Percentiles rank a stretch among this genome's conserved stretches.
Conservation (phyloP, 1,140 invertebrate species). For the Drosophila chauvacae region DNA sequence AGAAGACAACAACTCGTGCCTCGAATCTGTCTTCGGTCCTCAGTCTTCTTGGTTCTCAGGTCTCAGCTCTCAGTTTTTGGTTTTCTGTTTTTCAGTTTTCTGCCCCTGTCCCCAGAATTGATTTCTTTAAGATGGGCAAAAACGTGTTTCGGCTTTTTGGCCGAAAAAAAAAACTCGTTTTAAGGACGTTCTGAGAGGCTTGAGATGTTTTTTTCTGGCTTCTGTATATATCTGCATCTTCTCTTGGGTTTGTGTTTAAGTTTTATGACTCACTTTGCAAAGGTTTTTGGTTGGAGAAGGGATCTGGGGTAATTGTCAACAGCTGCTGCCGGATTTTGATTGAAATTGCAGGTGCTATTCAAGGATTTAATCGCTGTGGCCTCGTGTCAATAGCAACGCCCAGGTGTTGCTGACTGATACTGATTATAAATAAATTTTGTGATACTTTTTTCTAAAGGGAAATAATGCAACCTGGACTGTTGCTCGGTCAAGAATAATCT, state of each 20-base stretch:
- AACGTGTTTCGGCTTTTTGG: constrained; percentile 71
- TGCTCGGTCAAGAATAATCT: background rate
- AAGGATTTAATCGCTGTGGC: constrained; percentile 5
- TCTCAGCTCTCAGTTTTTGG: constrained; percentile 15
- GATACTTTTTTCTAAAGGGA: background rate
- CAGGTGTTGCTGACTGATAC: background rate
- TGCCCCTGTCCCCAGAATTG: constrained; percentile 47
- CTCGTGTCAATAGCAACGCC: constrained; percentile 10
- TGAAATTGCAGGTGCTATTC: constrained; percentile 21
- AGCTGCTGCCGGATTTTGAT: constrained; percentile 12
- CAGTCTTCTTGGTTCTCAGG: constrained; percentile 1
- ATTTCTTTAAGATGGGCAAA: constrained; percentile 66
- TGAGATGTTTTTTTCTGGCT: constrained; percentile 8
- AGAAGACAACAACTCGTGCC: constrained; percentile 62
- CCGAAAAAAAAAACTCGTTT: constrained; percentile 59
- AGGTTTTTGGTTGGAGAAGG: constrained; percentile 5
- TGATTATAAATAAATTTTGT: background rate
- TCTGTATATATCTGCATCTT: constrained; percentile 44
- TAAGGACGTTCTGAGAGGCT: constrained; percentile 59
- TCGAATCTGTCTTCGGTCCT: constrained; percentile 28
- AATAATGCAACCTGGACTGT: background rate
- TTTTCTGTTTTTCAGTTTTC: constrained; percentile 3
- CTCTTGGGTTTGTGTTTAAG: constrained; percentile 12
- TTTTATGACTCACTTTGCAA: constrained; percentile 64
- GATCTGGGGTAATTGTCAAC: constrained; percentile 9